These are phyloP conservation scores for Boloria euphrosyne DNA, from an alignment of 2,888 invertebrate genomes.

Conservation along the genomic window DNA sequence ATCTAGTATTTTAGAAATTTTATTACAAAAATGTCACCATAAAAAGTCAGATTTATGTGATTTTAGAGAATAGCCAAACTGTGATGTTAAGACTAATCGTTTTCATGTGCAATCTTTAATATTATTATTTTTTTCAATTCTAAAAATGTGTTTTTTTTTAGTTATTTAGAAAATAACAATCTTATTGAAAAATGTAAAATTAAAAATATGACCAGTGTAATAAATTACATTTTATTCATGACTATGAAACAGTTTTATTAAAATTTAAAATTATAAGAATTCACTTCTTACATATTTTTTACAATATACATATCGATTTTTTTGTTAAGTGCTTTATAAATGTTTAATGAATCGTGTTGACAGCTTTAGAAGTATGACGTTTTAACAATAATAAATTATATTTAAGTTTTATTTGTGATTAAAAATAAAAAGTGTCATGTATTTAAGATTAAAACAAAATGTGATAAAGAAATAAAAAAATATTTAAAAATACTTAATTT, in stretches of 20 bases:
- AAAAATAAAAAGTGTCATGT: background rate
- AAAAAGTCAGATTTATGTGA: constrained; percentile 6
- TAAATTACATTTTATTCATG: too few species aligned
- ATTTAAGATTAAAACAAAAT: constrained; percentile 5
- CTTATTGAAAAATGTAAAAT: too few species aligned
- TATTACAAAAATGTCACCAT: background rate
- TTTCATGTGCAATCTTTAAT: constrained; percentile 40
- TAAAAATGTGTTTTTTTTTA: background rate
- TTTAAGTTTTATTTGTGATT: background rate
- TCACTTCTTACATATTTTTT: too few species aligned
- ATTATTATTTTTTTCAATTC: constrained; percentile 31
- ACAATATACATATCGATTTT: too few species aligned
- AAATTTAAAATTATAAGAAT: too few species aligned
- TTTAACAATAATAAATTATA: background rate
- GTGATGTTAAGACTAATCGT: constrained; percentile 51
- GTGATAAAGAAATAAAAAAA: background rate
- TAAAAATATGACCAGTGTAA: too few species aligned
- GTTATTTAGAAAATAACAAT: background rate
- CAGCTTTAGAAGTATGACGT: too few species aligned
- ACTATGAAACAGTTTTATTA: too few species aligned
- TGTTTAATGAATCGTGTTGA: too few species aligned
- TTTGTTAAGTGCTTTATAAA: too few species aligned
- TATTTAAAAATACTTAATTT: background rate
- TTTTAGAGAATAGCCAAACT: constrained; percentile 52
- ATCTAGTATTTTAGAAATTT: background rate